These are phyloP conservation scores for Cremastobaeus sp. DNA, from an alignment of 2,888 invertebrate genomes.

Conservation along the genomic window DNA sequence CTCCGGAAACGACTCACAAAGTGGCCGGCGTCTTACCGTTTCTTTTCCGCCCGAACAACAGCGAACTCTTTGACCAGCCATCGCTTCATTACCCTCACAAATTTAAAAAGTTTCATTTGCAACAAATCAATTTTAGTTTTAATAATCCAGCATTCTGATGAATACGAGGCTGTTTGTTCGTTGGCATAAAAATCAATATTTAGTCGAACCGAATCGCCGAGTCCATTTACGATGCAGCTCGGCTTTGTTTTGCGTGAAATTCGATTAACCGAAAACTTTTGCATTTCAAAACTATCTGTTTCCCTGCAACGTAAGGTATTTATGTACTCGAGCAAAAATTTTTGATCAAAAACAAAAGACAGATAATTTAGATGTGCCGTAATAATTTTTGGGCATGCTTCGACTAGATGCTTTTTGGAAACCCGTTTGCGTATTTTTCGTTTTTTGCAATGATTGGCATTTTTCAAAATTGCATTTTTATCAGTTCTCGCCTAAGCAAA, in stretches of 20 bases:
- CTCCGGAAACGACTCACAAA: slow-evolving; percentile 3
- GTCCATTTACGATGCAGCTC: not conserved
- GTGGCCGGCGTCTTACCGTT: slow-evolving; percentile 1
- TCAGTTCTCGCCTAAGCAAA: slow-evolving; percentile 26
- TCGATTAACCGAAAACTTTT: not conserved
- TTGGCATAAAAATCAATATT: not conserved
- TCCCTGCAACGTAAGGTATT: slow-evolving; percentile 61
- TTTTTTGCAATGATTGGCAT: slow-evolving; percentile 72
- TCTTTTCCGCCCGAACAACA: too few relatives aligned
- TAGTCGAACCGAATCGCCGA: not conserved
- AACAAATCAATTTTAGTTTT: not conserved
- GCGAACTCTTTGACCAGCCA: too few relatives aligned
- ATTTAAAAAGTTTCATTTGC: not conserved
- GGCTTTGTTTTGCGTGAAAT: not conserved
- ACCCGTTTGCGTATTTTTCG: slow-evolving; percentile 62
- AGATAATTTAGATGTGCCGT: slow-evolving; percentile 72
- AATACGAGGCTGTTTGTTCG: not conserved
- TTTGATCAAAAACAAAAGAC: slow-evolving; percentile 29
- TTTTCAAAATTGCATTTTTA: slow-evolving; percentile 73
- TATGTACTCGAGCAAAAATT: slow-evolving; percentile 59
- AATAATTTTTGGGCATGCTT: slow-evolving; percentile 77
- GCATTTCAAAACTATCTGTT: not conserved
- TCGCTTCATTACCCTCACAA: not conserved
- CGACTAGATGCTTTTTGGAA: slow-evolving; percentile 76
- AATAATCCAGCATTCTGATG: not conserved